phyloP scores from a whole-genome alignment of 1,140 invertebrate species.

The Caenorhabditis latens region DNA sequence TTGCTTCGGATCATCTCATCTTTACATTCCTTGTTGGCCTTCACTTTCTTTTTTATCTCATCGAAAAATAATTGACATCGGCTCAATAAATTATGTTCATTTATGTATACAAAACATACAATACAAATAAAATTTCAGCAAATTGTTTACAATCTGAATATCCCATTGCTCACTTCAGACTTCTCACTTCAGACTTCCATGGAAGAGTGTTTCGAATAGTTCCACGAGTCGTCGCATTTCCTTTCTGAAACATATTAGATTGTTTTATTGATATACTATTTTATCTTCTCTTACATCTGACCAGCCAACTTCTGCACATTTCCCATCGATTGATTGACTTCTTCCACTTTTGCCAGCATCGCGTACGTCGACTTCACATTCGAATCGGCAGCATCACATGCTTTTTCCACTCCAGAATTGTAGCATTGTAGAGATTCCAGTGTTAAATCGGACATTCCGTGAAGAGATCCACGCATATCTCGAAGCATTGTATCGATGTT shows the following conservation, averaged over 20 bases:
- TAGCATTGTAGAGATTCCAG: slow-evolving; percentile 65
- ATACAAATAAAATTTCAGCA: not conserved
- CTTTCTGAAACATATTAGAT: slow-evolving; percentile 52
- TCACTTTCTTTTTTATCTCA: too few species aligned
- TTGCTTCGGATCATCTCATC: too few species aligned
- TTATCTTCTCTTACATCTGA: slow-evolving; percentile 56
- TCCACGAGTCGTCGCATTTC: slow-evolving; percentile 64
- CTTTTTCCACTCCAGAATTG: slow-evolving; percentile 60
- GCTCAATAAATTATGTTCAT: too few species aligned
- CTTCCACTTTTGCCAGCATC: slow-evolving; percentile 67
- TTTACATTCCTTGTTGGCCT: too few species aligned
- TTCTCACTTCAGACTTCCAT: slow-evolving; percentile 59
- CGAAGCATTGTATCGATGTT: slow-evolving; percentile 60
- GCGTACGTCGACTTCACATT: slow-evolving; percentile 65
- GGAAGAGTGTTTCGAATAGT: slow-evolving; percentile 64
- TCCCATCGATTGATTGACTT: slow-evolving; percentile 59
- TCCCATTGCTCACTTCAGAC: not conserved
- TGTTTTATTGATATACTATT: not conserved
- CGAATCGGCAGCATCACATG: slow-evolving; percentile 64
- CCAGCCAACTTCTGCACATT: slow-evolving; percentile 52
- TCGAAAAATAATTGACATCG: too few species aligned
- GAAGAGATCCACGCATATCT: slow-evolving; percentile 63
- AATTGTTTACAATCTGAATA: not conserved
- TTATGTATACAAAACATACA: too few species aligned
- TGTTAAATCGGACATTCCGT: slow-evolving; percentile 65